Evolutionary conservation across 1,140 invertebrate species (phyloP).

Genomic region (Lepidurus packardi): DNA sequence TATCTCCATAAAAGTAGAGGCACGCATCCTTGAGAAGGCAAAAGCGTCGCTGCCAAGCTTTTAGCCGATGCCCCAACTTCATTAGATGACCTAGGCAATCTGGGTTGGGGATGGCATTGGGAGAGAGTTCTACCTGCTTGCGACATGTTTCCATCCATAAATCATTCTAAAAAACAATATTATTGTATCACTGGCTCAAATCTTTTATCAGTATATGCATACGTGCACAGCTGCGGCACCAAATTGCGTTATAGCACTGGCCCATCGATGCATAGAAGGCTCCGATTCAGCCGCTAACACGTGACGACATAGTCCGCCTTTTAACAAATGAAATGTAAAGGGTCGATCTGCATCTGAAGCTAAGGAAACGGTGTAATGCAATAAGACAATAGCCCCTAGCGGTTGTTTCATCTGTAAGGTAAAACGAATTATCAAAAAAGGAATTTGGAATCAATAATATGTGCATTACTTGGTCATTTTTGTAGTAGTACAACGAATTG

Average conservation of each 20-base stretch:
- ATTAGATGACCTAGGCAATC: slow-evolving; percentile 87
- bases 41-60: slow-evolving; percentile 82
- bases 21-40: slow-evolving; percentile 93
- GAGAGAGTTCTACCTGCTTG: slow-evolving; percentile 44
- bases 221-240: slow-evolving; percentile 44
- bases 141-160: slow-evolving; percentile 67
- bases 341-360: slow-evolving; percentile 53
- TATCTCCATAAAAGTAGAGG: slow-evolving; percentile 87
- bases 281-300: slow-evolving; percentile 32
- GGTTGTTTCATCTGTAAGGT: slow-evolving; percentile 69
- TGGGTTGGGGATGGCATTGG: slow-evolving; percentile 62
- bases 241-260: slow-evolving; percentile 57
- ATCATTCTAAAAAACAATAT: slow-evolving; percentile 53
- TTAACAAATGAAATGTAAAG: slow-evolving; percentile 62
- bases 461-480: slow-evolving; percentile 58
- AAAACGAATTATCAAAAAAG: neutral
- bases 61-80: slow-evolving; percentile 63
- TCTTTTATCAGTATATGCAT: slow-evolving; percentile 46
- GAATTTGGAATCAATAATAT: neutral
- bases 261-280: slow-evolving; percentile 56
- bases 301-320: slow-evolving; percentile 58
- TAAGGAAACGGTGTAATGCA: slow-evolving; percentile 67
- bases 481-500: slow-evolving; percentile 93
- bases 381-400: slow-evolving; percentile 77
- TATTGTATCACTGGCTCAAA: neutral